Percentiles rank a stretch among this genome's conserved stretches.
These are phyloP conservation scores for Thunnus thynnus DNA, from an alignment of 2,113 vertebrate species.

Conservation along the genomic window DNA sequence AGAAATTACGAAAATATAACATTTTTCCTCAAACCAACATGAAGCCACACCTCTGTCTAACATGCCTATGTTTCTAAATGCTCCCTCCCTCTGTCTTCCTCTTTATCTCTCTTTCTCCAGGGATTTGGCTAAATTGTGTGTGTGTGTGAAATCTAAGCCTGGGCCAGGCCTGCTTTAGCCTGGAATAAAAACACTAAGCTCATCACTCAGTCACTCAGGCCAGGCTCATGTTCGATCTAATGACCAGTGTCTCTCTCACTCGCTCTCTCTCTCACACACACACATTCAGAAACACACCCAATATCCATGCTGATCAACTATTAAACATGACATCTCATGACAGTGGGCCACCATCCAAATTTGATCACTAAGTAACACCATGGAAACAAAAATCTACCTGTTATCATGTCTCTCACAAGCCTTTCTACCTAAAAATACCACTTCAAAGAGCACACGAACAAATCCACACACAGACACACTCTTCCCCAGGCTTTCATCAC, in stretches of 20 bases:
- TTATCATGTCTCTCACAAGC: not conserved
- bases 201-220: slow-evolving; percentile 66
- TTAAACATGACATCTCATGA: slow-evolving; percentile 38
- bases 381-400: slow-evolving; percentile 5
- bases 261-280: not conserved
- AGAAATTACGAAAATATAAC: slow-evolving; percentile 18
- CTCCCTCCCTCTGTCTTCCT: slow-evolving; percentile 6
- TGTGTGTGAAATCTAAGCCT: slow-evolving; percentile 68
- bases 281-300: slow-evolving; percentile 11
- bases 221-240: slow-evolving; percentile 47
- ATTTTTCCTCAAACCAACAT: slow-evolving; percentile 23
- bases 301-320: slow-evolving; percentile 14
- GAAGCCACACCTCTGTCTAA: slow-evolving; percentile 16
- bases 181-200: slow-evolving; percentile 56
- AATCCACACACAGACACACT: not conserved
- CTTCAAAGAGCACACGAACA: not conserved
- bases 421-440: slow-evolving; percentile 4
- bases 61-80: slow-evolving; percentile 23
- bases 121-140: slow-evolving; percentile 49
- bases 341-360: slow-evolving; percentile 27
- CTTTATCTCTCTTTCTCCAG: slow-evolving; percentile 24
- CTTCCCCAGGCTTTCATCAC: slow-evolving; percentile 4
- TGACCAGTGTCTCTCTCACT: slow-evolving; percentile 13
- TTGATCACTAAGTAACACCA: slow-evolving; percentile 15
- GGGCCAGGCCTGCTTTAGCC: slow-evolving; percentile 29